Conservation (phyloP, 2,888 invertebrate genomes). For the Phytoseiulus persimilis region DNA sequence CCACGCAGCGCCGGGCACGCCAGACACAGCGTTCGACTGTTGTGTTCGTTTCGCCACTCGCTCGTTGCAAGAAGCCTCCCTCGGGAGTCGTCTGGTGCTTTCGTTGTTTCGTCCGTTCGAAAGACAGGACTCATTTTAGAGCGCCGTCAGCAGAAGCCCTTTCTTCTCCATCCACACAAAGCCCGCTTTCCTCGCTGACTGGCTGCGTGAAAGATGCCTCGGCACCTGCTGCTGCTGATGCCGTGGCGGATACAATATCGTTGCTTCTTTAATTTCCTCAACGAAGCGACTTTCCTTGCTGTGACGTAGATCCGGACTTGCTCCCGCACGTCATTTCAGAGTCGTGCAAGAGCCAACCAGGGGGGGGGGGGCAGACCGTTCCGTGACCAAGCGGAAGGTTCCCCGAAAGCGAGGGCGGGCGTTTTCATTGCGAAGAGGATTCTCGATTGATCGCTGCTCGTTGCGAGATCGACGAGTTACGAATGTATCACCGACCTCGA, state of each 20-base stretch:
- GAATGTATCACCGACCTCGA: too few relatives aligned
- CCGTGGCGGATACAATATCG: background rate
- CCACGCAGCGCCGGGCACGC: background rate
- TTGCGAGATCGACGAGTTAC: too few relatives aligned
- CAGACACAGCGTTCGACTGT: background rate
- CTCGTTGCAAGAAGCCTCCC: background rate
- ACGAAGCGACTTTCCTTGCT: background rate
- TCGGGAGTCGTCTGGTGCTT: background rate
- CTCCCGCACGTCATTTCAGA: too few relatives aligned
- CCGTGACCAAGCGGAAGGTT: too few relatives aligned
- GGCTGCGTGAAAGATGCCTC: background rate
- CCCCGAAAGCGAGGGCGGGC: too few relatives aligned
- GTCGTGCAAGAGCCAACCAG: too few relatives aligned
- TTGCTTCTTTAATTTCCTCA: background rate
- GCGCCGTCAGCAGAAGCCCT: background rate
- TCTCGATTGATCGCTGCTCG: background rate
- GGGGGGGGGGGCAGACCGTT: too few relatives aligned
- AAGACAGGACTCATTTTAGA: conserved; percentile 5
- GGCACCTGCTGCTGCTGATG: background rate
- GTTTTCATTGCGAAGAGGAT: too few relatives aligned
- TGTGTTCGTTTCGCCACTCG: background rate
- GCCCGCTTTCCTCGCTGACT: background rate
- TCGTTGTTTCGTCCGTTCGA: background rate
- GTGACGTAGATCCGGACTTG: background rate
- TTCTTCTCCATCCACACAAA: background rate